These are phyloP conservation scores for Melieria crassipennis DNA, from an alignment of 2,888 invertebrate genomes.

Conservation along the genomic window DNA sequence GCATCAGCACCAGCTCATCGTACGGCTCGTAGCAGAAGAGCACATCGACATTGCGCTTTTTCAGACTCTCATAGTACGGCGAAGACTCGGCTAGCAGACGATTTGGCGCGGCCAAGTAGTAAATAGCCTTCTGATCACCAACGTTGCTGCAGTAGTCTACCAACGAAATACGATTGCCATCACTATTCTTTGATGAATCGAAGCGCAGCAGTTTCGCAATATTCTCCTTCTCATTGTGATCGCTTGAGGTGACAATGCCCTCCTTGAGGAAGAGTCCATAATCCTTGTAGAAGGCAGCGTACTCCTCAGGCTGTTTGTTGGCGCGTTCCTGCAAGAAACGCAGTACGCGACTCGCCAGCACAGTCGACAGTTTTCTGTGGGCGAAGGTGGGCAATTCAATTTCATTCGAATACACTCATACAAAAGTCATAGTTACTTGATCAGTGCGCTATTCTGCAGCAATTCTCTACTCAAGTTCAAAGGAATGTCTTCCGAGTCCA, in stretches of 20 bases:
- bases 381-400: background rate
- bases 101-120: constrained; percentile 94
- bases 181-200: constrained; percentile 85
- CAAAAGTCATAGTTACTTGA: constrained; percentile 68
- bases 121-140: constrained; percentile 85
- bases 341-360: constrained; percentile 83
- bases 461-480: constrained; percentile 95
- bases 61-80: constrained; percentile 93
- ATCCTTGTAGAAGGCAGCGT: constrained; percentile 87
- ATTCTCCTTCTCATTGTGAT: constrained; percentile 87
- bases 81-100: constrained; percentile 92
- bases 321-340: constrained; percentile 88
- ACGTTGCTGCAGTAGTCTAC: constrained; percentile 80
- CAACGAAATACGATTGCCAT: constrained; percentile 76
- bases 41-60: constrained; percentile 88
- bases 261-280: constrained; percentile 95
- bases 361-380: constrained; percentile 80
- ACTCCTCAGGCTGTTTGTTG: constrained; percentile 83
- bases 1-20: constrained; percentile 93
- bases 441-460: constrained; percentile 91
- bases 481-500: constrained; percentile 98
- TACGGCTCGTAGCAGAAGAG: constrained; percentile 97
- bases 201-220: constrained; percentile 89
- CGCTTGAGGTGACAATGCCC: constrained; percentile 88
- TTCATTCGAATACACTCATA: background rate